Evolutionary conservation across 2,888 invertebrate genomes (phyloP).

Genomic region (Lacanobia wlatinum): DNA sequence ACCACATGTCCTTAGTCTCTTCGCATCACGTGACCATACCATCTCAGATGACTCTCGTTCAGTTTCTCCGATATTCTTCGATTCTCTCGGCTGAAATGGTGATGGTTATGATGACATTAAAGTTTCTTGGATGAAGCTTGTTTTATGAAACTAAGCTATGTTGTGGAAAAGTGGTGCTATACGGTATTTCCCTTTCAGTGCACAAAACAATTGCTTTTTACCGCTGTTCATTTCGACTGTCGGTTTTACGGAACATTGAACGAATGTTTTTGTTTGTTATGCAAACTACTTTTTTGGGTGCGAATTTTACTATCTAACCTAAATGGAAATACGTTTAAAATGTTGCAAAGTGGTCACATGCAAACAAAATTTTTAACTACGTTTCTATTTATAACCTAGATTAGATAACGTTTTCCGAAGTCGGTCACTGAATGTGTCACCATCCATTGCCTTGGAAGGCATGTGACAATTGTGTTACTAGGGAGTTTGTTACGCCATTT

Average conservation of each 20-base stretch:
- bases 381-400: too few species aligned
- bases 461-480: too few species aligned
- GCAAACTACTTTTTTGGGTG: constrained; percentile 33
- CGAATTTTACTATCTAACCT: background rate
- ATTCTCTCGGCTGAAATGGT: too few species aligned
- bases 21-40: too few species aligned
- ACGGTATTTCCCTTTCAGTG: background rate
- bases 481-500: too few species aligned
- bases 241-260: constrained; percentile 42
- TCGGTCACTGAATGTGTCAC: too few species aligned
- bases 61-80: too few species aligned
- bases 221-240: constrained; percentile 20
- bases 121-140: background rate
- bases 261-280: constrained; percentile 38
- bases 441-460: too few species aligned
- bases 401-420: too few species aligned
- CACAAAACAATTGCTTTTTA: constrained; percentile 31
- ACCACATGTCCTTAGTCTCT: too few species aligned
- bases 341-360: background rate
- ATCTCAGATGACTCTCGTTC: too few species aligned
- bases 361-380: background rate
- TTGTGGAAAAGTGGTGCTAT: background rate
- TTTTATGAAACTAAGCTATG: background rate
- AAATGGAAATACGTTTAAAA: constrained; percentile 1
- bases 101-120: too few species aligned